Percentiles rank a stretch among this genome's conserved stretches.
Evolutionary conservation across 2,113 vertebrate species (phyloP).

Genomic region (Tenebrosternarchus preto): DNA sequence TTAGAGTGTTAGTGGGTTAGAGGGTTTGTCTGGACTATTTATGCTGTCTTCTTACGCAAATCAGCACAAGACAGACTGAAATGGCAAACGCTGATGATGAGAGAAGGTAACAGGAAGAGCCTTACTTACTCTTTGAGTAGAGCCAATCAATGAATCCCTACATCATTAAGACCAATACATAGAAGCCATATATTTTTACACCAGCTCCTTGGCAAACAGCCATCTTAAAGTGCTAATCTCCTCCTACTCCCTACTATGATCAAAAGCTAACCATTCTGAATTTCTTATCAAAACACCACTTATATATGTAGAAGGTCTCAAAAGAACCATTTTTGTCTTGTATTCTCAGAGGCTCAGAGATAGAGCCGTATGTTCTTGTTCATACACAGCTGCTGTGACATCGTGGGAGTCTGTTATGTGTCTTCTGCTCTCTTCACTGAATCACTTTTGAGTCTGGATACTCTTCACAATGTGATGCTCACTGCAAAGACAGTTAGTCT

Average conservation of each 20-base stretch:
- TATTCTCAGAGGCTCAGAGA: too few species aligned
- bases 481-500: conserved; percentile 26
- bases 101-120: too few species aligned
- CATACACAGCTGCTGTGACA: not conserved
- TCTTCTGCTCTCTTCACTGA: not conserved
- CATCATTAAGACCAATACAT: too few species aligned
- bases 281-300: not conserved
- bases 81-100: too few species aligned
- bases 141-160: too few species aligned
- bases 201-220: conserved; percentile 2
- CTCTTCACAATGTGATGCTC: conserved; percentile 15
- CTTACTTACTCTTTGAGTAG: not conserved
- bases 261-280: conserved; percentile 11
- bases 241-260: conserved; percentile 14
- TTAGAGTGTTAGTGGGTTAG: too few species aligned
- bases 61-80: too few species aligned
- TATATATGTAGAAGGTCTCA: not conserved
- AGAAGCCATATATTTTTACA: conserved; percentile 3
- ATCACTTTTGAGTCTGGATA: conserved; percentile 3
- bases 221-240: conserved; percentile 30
- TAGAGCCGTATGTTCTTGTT: not conserved
- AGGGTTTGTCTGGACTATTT: too few species aligned
- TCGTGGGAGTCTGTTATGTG: conserved; percentile 9
- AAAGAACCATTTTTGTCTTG: too few species aligned
- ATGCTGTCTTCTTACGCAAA: too few species aligned